Conservation (phyloP, 2,888 invertebrate genomes). For the Drosophila meridionalis region DNA sequence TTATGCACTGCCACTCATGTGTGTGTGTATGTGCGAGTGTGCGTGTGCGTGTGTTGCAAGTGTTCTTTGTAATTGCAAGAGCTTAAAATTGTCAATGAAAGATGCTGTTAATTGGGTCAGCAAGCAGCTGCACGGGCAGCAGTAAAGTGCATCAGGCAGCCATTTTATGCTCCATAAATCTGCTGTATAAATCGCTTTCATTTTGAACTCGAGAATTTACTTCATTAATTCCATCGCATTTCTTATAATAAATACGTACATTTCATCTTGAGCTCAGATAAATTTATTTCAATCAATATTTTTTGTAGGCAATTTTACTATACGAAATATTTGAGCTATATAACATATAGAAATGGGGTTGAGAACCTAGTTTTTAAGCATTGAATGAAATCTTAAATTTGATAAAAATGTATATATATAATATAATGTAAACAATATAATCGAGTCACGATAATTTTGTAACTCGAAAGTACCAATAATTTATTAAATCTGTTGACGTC, state of each 20-base stretch:
- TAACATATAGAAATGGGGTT: background rate
- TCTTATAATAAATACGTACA: background rate
- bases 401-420: background rate
- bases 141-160: background rate
- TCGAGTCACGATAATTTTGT: background rate
- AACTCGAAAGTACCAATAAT: background rate
- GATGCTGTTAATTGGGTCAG: conserved; percentile 40
- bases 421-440: background rate
- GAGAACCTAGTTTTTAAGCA: background rate
- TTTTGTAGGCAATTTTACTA: background rate
- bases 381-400: background rate
- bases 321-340: background rate
- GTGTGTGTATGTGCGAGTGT: background rate
- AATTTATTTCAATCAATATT: background rate
- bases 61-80: conserved; percentile 52
- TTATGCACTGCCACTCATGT: conserved; percentile 39
- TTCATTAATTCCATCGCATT: conserved; percentile 9
- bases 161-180: conserved; percentile 19
- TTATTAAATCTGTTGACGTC: background rate
- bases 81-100: conserved; percentile 52
- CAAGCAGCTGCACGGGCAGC: conserved; percentile 16
- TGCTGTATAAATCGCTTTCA: conserved; percentile 1
- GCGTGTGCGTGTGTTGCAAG: conserved; percentile 21
- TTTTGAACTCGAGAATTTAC: conserved; percentile 1
- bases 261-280: background rate